phyloP scores from a whole-genome alignment of 2,113 vertebrate genomes.

The Gambusia affinis region DNA sequence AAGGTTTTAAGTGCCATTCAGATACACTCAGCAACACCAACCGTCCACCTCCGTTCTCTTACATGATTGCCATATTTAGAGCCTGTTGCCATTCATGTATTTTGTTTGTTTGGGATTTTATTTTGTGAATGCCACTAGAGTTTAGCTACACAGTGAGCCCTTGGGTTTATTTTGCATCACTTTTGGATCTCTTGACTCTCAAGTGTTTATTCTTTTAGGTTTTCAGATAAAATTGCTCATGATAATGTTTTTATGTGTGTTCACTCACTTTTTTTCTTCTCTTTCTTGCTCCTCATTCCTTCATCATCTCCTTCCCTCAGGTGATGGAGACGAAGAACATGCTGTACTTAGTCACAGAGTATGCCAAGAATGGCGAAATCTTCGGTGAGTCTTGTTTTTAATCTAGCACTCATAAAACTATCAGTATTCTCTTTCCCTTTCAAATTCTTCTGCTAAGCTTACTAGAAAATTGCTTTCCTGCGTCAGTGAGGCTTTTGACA shows the following conservation, averaged over 20 bases:
- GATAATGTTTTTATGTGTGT: conserved; percentile 29
- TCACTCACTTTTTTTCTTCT: conserved; percentile 28
- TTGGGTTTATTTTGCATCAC: conserved; percentile 33
- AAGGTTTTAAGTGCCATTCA: conserved; percentile 69
- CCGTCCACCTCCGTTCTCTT: conserved; percentile 67
- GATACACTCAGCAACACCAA: conserved; percentile 52
- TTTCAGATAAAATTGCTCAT: conserved; percentile 10
- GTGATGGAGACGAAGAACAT: conserved; percentile 99
- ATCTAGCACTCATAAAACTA: conserved; percentile 1
- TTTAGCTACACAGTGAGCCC: conserved; percentile 17
- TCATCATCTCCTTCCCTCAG: conserved; percentile 71
- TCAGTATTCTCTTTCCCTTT: background rate
- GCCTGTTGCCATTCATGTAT: conserved; percentile 59
- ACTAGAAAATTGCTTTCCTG: conserved; percentile 7
- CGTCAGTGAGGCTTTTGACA: conserved; percentile 26
- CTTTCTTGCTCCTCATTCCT: conserved; percentile 19
- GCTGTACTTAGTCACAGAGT: conserved; percentile 98
- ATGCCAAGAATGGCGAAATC: conserved; percentile 98
- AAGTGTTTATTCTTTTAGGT: conserved; percentile 16
- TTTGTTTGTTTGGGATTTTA: conserved; percentile 51
- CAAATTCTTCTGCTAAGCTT: conserved; percentile 9
- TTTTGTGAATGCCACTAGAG: conserved; percentile 20
- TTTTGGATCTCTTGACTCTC: conserved; percentile 24
- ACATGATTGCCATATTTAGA: conserved; percentile 63
- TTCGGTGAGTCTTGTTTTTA: conserved; percentile 86